Evolutionary conservation across 2,113 vertebrate species (phyloP).

Genomic region (Notarius quadriscutis): DNA sequence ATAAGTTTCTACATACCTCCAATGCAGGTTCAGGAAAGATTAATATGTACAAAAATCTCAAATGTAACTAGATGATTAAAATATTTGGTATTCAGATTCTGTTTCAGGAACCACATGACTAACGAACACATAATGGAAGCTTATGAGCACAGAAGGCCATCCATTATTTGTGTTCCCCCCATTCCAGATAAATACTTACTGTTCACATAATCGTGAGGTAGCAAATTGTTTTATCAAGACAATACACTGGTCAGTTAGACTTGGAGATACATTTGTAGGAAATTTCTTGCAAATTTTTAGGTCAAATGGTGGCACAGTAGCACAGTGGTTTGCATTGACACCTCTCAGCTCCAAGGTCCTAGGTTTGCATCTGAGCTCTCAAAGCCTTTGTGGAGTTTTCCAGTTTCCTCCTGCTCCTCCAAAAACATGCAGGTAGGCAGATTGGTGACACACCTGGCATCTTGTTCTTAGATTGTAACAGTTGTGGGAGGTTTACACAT

Average conservation of each 20-base stretch:
- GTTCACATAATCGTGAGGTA: neutral
- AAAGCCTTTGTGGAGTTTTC: neutral
- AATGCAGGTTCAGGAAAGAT: conserved; percentile 6
- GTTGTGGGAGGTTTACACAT: neutral
- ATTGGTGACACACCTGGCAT: neutral
- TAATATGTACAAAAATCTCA: neutral
- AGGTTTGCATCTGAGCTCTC: no score
- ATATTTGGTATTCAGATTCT: neutral
- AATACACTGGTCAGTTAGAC: neutral
- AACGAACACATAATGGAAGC: neutral
- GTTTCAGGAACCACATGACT: neutral
- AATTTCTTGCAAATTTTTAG: neutral
- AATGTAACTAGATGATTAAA: neutral
- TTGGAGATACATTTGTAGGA: neutral
- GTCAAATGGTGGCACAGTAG: neutral
- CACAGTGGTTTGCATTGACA: neutral
- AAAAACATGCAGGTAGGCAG: neutral
- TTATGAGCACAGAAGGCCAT: neutral
- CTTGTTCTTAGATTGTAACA: neutral
- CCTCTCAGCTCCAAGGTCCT: neutral
- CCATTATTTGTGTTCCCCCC: neutral
- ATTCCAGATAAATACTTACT: neutral
- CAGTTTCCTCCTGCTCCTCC: neutral
- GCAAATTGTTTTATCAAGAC: neutral
- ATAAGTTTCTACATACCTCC: neutral